phyloP scores from a whole-genome alignment of 1,140 invertebrate species.

The Diuraphis noxia region DNA sequence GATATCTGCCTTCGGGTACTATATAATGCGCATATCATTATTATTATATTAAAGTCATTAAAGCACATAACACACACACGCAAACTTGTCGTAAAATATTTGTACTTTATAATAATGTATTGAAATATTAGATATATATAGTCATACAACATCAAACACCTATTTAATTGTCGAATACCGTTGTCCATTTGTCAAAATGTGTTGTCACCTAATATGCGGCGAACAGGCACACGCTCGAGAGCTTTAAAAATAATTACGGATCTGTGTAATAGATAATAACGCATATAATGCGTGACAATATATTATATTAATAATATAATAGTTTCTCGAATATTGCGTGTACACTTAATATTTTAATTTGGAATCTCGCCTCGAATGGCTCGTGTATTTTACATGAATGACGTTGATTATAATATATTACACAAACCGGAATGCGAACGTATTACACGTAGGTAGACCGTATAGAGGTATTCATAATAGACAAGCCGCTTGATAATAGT shows the following conservation, averaged over 20 bases:
- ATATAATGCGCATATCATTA: not conserved
- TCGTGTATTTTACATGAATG: not conserved
- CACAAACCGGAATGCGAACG: not conserved
- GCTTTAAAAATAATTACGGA: slow-evolving; percentile 3
- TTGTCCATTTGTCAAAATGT: not conserved
- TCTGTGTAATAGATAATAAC: not conserved
- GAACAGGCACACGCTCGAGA: not conserved
- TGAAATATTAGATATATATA: too few species aligned
- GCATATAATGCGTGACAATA: not conserved
- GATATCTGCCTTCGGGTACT: not conserved
- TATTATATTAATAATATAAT: not conserved
- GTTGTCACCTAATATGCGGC: not conserved
- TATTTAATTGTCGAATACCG: not conserved
- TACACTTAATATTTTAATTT: not conserved
- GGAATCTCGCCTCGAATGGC: not conserved
- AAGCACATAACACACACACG: too few species aligned
- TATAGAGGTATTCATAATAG: too few species aligned
- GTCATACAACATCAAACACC: too few species aligned
- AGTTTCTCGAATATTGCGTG: not conserved
- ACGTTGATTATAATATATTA: not conserved
- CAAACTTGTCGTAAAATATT: not conserved
- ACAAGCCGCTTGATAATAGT: not conserved
- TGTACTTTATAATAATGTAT: not conserved
- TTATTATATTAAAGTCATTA: not conserved
- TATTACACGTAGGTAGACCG: not conserved